Conservation (phyloP, 2,888 invertebrate genomes). For the Melipona beecheii region DNA sequence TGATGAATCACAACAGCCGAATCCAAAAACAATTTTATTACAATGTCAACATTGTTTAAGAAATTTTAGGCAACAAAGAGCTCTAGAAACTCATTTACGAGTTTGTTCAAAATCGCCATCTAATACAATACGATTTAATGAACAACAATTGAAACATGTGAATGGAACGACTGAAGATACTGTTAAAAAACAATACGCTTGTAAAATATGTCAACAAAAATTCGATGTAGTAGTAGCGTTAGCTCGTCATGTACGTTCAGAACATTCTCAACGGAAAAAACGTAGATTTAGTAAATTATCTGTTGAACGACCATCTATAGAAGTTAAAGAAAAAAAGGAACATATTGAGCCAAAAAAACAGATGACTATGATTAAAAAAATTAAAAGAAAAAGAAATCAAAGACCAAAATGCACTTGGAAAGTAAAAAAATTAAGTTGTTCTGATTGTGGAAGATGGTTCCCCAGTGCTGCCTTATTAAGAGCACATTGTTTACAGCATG, state of each 20-base stretch:
- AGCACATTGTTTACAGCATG: conserved; percentile 79
- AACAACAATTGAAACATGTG: conserved; percentile 48
- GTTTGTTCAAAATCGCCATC: conserved; percentile 76
- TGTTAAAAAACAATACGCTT: conserved; percentile 74
- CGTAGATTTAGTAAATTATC: conserved; percentile 64
- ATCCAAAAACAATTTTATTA: conserved; percentile 63
- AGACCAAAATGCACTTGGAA: conserved; percentile 69
- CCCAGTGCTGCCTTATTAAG: conserved; percentile 75
- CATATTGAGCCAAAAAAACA: conserved; percentile 41
- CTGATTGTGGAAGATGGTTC: conserved; percentile 79
- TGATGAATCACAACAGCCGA: conserved; percentile 70
- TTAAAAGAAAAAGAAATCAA: conserved; percentile 59
- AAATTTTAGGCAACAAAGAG: conserved; percentile 77
- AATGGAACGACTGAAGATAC: conserved; percentile 46
- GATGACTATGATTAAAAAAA: conserved; percentile 46
- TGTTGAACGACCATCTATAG: conserved; percentile 40
- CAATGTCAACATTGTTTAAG: conserved; percentile 78
- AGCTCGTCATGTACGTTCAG: conserved; percentile 79
- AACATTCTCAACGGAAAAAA: conserved; percentile 75
- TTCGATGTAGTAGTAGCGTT: conserved; percentile 80
- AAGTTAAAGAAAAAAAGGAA: conserved; percentile 40
- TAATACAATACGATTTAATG: conserved; percentile 59
- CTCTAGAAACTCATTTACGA: conserved; percentile 77
- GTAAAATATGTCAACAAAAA: conserved; percentile 80
- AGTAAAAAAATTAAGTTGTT: conserved; percentile 75